Conservation (phyloP, 2,797 vertebrate species). For the Mastacembelus armatus region DNA sequence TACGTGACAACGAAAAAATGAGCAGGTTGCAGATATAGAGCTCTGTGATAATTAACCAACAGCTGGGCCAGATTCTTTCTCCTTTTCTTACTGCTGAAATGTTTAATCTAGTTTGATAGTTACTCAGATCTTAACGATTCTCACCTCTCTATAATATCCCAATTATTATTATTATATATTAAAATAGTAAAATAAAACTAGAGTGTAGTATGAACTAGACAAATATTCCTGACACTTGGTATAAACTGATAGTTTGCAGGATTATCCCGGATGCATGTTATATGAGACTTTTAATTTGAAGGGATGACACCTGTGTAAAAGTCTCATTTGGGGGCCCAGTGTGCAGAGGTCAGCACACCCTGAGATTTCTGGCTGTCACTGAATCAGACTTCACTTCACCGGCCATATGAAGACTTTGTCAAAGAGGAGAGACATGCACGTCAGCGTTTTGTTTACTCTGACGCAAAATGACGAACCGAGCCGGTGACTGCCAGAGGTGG, state of each 20-base stretch:
- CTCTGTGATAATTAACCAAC: background rate
- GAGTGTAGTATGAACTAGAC: background rate
- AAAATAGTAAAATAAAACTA: conserved; percentile 3
- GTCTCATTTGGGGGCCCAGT: background rate
- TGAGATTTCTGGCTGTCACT: conserved; percentile 17
- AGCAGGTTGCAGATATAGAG: background rate
- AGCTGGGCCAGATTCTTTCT: conserved; percentile 24
- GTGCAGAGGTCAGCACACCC: conserved; percentile 27
- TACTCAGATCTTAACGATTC: background rate
- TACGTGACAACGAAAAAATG: conserved; percentile 10
- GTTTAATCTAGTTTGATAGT: no score
- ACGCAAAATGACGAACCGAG: conserved; percentile 80
- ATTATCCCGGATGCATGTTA: conserved; percentile 7
- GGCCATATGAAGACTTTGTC: conserved; percentile 35
- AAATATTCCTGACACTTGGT: background rate
- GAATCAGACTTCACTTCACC: conserved; percentile 58
- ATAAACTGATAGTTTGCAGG: no score
- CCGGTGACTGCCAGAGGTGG: conserved; percentile 39
- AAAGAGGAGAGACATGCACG: conserved; percentile 52
- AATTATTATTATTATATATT: conserved; percentile 23
- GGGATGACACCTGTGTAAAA: no score
- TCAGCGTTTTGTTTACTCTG: conserved; percentile 75
- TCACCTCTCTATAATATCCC: background rate
- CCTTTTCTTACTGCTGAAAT: no score
- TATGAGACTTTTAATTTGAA: conserved; percentile 32